Base-by-base conservation (phyloP, 2,888 invertebrate genomes). In the Lumbricus terrestris region DNA sequence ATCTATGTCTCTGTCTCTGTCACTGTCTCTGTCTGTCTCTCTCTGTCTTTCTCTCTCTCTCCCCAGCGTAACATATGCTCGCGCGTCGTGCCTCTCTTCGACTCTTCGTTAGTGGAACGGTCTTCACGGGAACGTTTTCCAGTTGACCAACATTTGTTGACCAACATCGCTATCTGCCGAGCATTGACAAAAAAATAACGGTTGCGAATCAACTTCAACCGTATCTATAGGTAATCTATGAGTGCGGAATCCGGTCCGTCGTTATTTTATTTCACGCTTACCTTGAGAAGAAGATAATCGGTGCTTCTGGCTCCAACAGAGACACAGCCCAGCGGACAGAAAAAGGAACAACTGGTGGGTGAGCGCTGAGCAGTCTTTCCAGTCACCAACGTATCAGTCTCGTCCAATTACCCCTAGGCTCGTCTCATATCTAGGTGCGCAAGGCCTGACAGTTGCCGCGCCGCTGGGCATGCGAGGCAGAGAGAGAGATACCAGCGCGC, bases 391-490 rank as follows among this genome's bases (percentile, higher is more conserved):
- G 85, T 20, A 29, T 29, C 34, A 37, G 37, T 37, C 35, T 35
- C 85, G 35, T 34, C 35, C 85, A 85, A 37, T 85, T 33, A 37
- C 85, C 37, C 85, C 85, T 5, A 34, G 1, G n/a, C 83, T 83
- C 34, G 2, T 83, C 20, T 16, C 83, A 18, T 33, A 35, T 83
- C 34, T 6, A 35, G 83, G 83, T 83, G 83, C 18, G 85, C 35
- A 37, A 8, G 85, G 37, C 34, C 85, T 34, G n/a, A n/a, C n/a
- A n/a, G 37, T 85, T 85, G 85, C 23, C 37, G 35, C 34, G 34
- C 85, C 85, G 37, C 85, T 85, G 85, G 85, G 85, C 85, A 85
- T 85, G 85, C 85, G 85, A 33, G 37, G 85, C 85, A 37, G 0
- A n/a, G n/a, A n/a, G n/a, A n/a, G n/a, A 85, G 85, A 85, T 37